Conservation (phyloP, 2,113 vertebrate species). For the Eulemur rufifrons region DNA sequence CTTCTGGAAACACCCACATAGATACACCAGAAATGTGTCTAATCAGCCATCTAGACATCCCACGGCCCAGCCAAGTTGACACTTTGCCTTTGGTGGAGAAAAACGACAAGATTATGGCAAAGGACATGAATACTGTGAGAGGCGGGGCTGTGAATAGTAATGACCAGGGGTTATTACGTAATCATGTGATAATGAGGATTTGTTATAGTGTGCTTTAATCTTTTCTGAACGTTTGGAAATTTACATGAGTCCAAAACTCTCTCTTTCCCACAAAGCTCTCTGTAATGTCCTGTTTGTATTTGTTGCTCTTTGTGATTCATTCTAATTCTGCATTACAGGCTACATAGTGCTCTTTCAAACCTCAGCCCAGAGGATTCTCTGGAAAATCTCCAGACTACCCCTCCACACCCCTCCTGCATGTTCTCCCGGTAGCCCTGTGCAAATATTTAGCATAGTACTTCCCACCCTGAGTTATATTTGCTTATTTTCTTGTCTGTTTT, state of each 20-base stretch:
- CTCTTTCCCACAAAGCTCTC: neutral
- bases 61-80: no score
- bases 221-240: neutral
- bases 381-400: no score
- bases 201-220: neutral
- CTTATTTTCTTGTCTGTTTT: neutral
- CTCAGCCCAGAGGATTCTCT: neutral
- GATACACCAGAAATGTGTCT: neutral
- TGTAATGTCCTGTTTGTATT: neutral
- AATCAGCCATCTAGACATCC: neutral
- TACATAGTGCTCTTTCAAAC: no score
- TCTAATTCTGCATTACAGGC: neutral
- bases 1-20: neutral
- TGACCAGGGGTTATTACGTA: fast-evolving
- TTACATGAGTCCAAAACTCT: neutral
- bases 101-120: neutral
- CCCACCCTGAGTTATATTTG: neutral
- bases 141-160: fast-evolving
- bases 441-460: neutral
- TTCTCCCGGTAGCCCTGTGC: no score
- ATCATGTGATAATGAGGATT: no score
- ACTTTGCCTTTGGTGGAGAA: neutral
- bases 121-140: no score
- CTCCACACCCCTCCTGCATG: fast-evolving
- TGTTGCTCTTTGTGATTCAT: neutral